These are phyloP conservation scores for Grus americana DNA, from an alignment of 2,113 vertebrate genomes.

Conservation along the genomic window DNA sequence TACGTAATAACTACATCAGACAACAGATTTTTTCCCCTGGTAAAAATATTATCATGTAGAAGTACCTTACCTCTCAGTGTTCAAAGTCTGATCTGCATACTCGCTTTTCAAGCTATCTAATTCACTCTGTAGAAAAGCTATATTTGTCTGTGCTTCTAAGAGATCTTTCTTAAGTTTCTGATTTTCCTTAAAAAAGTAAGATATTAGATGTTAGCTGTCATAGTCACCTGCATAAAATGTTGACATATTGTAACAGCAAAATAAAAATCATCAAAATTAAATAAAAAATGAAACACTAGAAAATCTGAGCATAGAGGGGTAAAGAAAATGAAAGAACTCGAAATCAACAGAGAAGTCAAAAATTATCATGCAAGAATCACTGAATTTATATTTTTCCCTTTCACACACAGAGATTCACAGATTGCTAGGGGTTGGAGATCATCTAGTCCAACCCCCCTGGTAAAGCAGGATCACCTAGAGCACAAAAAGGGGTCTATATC, in stretches of 20 bases:
- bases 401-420: too few species aligned
- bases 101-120: conserved; percentile 93
- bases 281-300: not conserved
- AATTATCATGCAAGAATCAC: not conserved
- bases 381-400: not conserved
- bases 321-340: not conserved
- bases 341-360: not conserved
- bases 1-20: not conserved
- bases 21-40: not conserved
- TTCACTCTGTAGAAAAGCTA: conserved; percentile 92
- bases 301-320: not conserved
- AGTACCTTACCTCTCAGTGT: conserved; percentile 82
- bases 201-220: not conserved
- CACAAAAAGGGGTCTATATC: not conserved
- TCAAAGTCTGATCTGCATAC: conserved; percentile 90
- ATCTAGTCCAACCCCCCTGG: too few species aligned
- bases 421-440: too few species aligned
- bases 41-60: not conserved
- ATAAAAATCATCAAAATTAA: not conserved
- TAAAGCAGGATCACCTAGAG: too few species aligned
- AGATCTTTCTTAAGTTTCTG: conserved; percentile 93
- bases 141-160: conserved; percentile 90
- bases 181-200: conserved; percentile 82
- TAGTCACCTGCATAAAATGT: not conserved
- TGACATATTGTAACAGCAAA: not conserved